These are phyloP conservation scores for Falco berigora DNA, from an alignment of 2,797 vertebrate genomes.

Conservation along the genomic window DNA sequence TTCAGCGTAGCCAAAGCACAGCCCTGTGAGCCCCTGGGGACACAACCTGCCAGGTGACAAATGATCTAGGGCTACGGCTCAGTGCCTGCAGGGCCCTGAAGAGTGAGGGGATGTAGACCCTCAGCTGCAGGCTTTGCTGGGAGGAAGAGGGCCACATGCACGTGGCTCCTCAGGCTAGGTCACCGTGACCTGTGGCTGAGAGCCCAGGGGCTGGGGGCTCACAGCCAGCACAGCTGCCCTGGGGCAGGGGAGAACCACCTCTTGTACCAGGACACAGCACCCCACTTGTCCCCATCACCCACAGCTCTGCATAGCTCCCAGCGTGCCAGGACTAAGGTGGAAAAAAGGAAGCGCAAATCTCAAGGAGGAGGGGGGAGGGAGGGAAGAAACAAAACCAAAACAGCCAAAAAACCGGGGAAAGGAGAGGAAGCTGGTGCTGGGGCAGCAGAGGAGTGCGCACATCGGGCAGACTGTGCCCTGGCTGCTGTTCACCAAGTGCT, in stretches of 20 bases:
- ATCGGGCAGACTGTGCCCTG: neutral
- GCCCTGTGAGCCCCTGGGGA: neutral
- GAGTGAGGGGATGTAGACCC: rapidly evolving
- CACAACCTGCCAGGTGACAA: neutral
- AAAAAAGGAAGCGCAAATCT: neutral
- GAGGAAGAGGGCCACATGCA: neutral
- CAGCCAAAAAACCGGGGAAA: neutral
- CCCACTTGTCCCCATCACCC: neutral
- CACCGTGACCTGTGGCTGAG: neutral
- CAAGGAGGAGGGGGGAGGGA: neutral
- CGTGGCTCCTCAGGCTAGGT: neutral
- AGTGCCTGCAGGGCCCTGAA: rapidly evolving
- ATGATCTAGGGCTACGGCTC: neutral
- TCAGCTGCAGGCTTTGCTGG: neutral
- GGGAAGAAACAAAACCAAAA: neutral
- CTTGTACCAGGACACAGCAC: neutral
- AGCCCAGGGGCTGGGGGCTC: neutral
- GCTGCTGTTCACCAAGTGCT: neutral
- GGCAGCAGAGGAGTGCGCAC: neutral
- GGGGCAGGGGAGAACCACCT: neutral
- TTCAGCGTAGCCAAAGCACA: neutral
- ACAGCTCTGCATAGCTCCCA: rapidly evolving
- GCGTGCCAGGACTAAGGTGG: rapidly evolving
- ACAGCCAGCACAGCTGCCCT: neutral
- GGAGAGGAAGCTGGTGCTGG: neutral